These are phyloP conservation scores for Propithecus deckenii DNA, from an alignment of 2,797 vertebrate genomes.

Conservation along the genomic window DNA sequence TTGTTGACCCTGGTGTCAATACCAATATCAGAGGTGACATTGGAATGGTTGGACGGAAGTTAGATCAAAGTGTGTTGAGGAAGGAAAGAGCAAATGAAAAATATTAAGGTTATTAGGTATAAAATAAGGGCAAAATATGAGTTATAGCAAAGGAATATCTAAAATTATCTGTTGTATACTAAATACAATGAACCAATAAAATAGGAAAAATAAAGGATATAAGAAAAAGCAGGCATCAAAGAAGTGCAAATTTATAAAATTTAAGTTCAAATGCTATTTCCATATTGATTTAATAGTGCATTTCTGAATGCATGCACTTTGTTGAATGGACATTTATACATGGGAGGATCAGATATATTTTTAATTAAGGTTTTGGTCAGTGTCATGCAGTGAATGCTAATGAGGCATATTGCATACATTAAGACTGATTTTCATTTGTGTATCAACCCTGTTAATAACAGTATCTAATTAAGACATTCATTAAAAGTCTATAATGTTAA, in stretches of 20 bases:
- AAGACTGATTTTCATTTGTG: slow-evolving; percentile 79
- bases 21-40: background rate
- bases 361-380: slow-evolving; percentile 70
- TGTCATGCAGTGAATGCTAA: slow-evolving; percentile 69
- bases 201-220: background rate
- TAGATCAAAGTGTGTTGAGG: background rate
- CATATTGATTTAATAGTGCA: background rate
- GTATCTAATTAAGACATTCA: slow-evolving; percentile 82
- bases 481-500: slow-evolving; percentile 82
- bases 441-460: slow-evolving; percentile 79
- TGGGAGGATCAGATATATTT: slow-evolving; percentile 8
- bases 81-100: background rate
- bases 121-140: background rate
- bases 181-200: background rate
- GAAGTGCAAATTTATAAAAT: background rate
- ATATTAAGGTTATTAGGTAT: background rate
- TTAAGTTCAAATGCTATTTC: background rate
- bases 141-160: background rate
- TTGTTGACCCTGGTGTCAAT: background rate
- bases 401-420: slow-evolving; percentile 62
- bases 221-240: background rate
- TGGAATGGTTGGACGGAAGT: background rate
- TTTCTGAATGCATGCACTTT: background rate
- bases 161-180: background rate
- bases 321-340: slow-evolving; percentile 25